Percentiles rank a stretch among this genome's conserved stretches.
phyloP scores from a whole-genome alignment of 2,888 invertebrate species.

The Tetropium fuscum region DNA sequence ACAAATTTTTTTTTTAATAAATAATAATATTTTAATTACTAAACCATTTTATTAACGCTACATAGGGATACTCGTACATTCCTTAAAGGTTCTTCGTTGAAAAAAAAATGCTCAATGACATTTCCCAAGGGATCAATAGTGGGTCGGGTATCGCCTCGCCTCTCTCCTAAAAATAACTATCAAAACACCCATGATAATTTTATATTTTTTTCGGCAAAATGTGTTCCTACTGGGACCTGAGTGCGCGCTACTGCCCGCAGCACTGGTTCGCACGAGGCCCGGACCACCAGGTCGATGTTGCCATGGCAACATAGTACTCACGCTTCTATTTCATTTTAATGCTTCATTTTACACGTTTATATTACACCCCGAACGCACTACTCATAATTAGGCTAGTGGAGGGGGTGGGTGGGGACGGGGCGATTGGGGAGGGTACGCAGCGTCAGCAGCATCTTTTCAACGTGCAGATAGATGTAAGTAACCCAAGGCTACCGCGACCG shows the following conservation, averaged over 20 bases:
- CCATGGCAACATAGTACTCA: slow-evolving; percentile 58
- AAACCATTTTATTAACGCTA: no score
- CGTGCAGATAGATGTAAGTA: no score
- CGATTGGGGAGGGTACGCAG: no score
- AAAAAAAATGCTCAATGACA: no score
- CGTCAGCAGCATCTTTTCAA: no score
- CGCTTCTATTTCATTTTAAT: slow-evolving; percentile 56
- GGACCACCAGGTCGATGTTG: slow-evolving; percentile 56
- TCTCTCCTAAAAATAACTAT: not conserved
- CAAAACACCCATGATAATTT: not conserved
- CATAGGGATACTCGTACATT: no score
- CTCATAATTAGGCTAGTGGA: slow-evolving; percentile 31
- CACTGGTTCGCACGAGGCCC: slow-evolving; percentile 39
- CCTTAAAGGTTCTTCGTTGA: no score
- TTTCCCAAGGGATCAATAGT: no score
- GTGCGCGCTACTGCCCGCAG: slow-evolving; percentile 31
- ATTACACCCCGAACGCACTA: slow-evolving; percentile 35
- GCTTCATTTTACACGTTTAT: slow-evolving; percentile 54
- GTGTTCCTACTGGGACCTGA: not conserved
- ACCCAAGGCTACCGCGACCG: no score
- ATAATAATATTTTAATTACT: no score
- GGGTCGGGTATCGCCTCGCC: not conserved
- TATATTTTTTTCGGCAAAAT: not conserved
- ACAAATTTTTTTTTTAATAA: no score
- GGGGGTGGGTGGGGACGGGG: slow-evolving; percentile 1